A percentile compares a stretch with the other conserved stretches of the same genome.
These are phyloP conservation scores for Crypturellus undulatus DNA, from an alignment of 2,113 vertebrate species.

Conservation along the genomic window DNA sequence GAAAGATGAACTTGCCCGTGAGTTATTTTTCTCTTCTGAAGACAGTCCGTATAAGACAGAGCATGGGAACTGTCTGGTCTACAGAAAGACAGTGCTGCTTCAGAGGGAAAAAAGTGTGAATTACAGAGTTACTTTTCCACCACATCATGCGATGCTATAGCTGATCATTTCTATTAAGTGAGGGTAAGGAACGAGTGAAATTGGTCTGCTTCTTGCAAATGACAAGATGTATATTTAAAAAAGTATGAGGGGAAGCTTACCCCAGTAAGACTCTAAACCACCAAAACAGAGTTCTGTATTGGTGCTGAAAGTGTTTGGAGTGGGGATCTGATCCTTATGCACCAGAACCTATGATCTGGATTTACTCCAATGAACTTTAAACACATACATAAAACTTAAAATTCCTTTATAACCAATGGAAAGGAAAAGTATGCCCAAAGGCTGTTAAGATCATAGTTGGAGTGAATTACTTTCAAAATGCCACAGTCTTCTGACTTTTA, in stretches of 20 bases:
- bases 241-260: neutral
- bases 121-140: neutral
- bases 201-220: neutral
- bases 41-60: neutral
- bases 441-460: neutral
- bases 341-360: neutral
- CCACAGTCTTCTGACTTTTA: neutral
- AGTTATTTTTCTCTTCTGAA: neutral
- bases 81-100: neutral
- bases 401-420: neutral
- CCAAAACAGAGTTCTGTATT: neutral
- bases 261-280: neutral
- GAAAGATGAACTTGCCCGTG: neutral
- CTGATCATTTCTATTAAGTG: neutral
- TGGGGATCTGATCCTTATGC: neutral
- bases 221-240: neutral
- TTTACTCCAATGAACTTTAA: neutral
- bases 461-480: neutral
- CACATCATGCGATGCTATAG: neutral
- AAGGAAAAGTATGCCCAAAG: neutral
- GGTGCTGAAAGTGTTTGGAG: neutral
- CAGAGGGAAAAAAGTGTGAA: neutral
- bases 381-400: fast-evolving
- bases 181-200: neutral
- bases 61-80: neutral